Evolutionary conservation across 2,797 vertebrate species (phyloP).

Genomic region (Adrianichthys oophorus): DNA sequence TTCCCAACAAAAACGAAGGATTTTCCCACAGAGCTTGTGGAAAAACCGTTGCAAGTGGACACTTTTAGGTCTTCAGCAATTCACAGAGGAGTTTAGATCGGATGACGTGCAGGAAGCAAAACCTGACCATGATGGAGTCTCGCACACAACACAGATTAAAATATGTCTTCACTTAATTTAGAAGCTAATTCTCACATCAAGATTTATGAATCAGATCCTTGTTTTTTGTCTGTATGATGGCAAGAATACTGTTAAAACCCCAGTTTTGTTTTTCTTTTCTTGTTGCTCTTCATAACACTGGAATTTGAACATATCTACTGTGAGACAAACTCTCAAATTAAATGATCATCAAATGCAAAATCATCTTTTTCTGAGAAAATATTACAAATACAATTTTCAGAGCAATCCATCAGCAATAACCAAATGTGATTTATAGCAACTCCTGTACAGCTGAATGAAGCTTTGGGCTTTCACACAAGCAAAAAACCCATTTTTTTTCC

Average conservation of each 20-base stretch:
- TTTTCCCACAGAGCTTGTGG: constrained; percentile 28
- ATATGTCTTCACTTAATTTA: not conserved
- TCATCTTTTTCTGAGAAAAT: not conserved
- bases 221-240: too few species aligned
- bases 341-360: too few species aligned
- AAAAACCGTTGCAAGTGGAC: constrained; percentile 6
- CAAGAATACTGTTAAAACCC: too few species aligned
- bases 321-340: too few species aligned
- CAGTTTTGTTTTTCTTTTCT: too few species aligned
- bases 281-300: too few species aligned
- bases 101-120: not conserved
- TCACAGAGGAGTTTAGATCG: constrained; percentile 8
- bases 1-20: constrained; percentile 16
- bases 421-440: not conserved
- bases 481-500: not conserved
- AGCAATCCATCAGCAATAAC: not conserved
- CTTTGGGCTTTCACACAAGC: not conserved
- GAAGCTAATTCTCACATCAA: too few species aligned
- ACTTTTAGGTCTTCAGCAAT: constrained; percentile 9
- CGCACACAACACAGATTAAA: constrained; percentile 4
- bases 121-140: constrained; percentile 4
- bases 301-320: too few species aligned
- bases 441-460: not conserved
- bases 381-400: not conserved
- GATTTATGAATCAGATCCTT: too few species aligned